Percentiles rank a stretch among this genome's conserved stretches.
Evolutionary conservation across 1,140 invertebrate genomes (phyloP).

Genomic region (Caerostris darwini): DNA sequence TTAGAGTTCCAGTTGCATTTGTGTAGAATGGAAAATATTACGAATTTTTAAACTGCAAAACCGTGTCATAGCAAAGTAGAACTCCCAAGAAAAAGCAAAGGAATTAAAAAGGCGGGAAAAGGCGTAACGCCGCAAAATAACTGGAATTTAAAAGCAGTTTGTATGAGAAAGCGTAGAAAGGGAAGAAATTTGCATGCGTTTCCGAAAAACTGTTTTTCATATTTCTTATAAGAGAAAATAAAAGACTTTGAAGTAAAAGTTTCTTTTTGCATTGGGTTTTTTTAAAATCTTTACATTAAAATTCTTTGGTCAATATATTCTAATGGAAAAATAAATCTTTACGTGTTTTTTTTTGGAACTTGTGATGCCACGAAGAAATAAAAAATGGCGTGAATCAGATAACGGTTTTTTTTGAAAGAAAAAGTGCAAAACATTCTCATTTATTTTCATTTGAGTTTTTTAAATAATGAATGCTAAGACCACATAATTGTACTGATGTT

Average conservation of each 20-base stretch:
- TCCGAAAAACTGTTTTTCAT: slow-evolving; percentile 59
- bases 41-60: background rate
- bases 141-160: slow-evolving; percentile 42
- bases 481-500: no score
- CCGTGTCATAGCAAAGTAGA: background rate
- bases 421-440: no score
- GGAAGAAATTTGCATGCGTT: slow-evolving; percentile 37
- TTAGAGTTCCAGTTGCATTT: slow-evolving; percentile 22
- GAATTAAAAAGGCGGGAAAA: background rate
- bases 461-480: no score
- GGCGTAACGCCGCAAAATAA: background rate
- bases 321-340: slow-evolving; percentile 48
- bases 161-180: background rate
- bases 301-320: background rate
- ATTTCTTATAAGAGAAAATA: slow-evolving; percentile 11
- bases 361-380: no score
- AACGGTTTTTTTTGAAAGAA: no score
- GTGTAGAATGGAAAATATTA: background rate
- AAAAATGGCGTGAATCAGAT: no score
- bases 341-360: no score
- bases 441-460: no score
- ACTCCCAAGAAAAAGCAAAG: background rate
- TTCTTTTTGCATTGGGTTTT: background rate
- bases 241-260: background rate
- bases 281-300: background rate